Percentiles rank a stretch among this genome's conserved stretches.
These are phyloP conservation scores for Sebastiscus albofasciatus DNA, from an alignment of 2,797 vertebrate species.

Conservation along the genomic window DNA sequence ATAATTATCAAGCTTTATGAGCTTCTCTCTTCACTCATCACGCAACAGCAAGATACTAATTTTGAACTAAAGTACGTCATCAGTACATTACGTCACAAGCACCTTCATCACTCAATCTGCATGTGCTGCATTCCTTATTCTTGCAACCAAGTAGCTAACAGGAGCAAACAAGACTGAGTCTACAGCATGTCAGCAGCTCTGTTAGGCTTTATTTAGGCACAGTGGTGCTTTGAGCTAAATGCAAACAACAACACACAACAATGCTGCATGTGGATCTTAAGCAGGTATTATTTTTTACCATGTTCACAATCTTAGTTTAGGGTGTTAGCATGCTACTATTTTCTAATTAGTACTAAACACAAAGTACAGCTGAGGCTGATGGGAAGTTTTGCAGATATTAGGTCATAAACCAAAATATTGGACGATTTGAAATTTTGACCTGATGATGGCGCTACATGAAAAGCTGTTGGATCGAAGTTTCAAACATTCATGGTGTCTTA, in stretches of 20 bases:
- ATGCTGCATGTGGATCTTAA: neutral
- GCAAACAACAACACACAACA: too few species aligned
- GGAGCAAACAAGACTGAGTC: neutral
- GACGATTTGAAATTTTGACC: neutral
- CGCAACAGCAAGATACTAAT: neutral
- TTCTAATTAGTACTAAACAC: neutral
- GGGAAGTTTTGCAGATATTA: too few species aligned
- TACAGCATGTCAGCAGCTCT: neutral
- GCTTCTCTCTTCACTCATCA: neutral
- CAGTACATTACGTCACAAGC: neutral
- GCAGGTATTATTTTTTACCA: neutral
- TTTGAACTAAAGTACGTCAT: neutral
- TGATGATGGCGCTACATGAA: neutral
- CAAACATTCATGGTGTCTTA: too few species aligned
- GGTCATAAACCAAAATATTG: too few species aligned
- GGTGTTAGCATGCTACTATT: neutral
- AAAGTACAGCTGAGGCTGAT: neutral
- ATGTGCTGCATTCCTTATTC: neutral
- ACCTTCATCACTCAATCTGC: neutral
- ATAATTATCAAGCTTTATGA: neutral
- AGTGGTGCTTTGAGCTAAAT: too few species aligned
- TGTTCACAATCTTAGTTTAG: neutral
- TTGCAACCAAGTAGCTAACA: neutral
- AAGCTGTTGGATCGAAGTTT: neutral
- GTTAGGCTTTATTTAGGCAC: too few species aligned